These are phyloP conservation scores for Cremastinae sp. DNA, from an alignment of 2,888 invertebrate species.

Conservation along the genomic window DNA sequence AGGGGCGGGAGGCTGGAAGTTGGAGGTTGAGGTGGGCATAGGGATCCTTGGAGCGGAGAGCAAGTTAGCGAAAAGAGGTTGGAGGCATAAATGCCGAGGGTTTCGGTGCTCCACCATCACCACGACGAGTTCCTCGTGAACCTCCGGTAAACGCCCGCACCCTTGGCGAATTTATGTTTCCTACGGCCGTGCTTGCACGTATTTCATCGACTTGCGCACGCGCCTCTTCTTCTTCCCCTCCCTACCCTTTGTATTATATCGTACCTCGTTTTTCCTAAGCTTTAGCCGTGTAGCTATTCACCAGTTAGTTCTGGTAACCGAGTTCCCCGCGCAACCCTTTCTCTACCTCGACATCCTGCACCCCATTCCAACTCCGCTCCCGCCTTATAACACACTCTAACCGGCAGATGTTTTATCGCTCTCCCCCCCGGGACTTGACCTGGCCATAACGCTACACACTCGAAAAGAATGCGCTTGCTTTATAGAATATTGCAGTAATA, in stretches of 20 bases:
- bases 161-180: slow-evolving; percentile 68
- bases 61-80: slow-evolving; percentile 48
- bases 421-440: slow-evolving; percentile 42
- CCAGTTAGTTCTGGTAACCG: slow-evolving; percentile 51
- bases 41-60: slow-evolving; percentile 42
- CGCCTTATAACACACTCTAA: slow-evolving; percentile 63
- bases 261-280: slow-evolving; percentile 44
- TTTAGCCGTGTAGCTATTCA: slow-evolving; percentile 27
- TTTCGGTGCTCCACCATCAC: slow-evolving; percentile 43
- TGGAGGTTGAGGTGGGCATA: slow-evolving; percentile 43
- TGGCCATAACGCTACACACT: slow-evolving; percentile 38
- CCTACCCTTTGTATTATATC: slow-evolving; percentile 16
- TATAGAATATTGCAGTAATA: slow-evolving; percentile 29
- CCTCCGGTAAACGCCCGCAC: slow-evolving; percentile 63
- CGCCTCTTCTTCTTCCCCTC: slow-evolving; percentile 14
- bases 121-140: slow-evolving; percentile 60
- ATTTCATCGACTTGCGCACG: slow-evolving; percentile 64
- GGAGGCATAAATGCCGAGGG: slow-evolving; percentile 39
- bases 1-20: slow-evolving; percentile 41
- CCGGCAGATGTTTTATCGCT: slow-evolving; percentile 68
- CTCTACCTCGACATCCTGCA: slow-evolving; percentile 63
- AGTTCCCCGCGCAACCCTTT: slow-evolving; percentile 28
- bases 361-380: slow-evolving; percentile 66
- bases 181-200: slow-evolving; percentile 63
- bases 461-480: slow-evolving; percentile 40